phyloP scores from a whole-genome alignment of 2,113 vertebrate genomes.

The Oryzias javanicus region DNA sequence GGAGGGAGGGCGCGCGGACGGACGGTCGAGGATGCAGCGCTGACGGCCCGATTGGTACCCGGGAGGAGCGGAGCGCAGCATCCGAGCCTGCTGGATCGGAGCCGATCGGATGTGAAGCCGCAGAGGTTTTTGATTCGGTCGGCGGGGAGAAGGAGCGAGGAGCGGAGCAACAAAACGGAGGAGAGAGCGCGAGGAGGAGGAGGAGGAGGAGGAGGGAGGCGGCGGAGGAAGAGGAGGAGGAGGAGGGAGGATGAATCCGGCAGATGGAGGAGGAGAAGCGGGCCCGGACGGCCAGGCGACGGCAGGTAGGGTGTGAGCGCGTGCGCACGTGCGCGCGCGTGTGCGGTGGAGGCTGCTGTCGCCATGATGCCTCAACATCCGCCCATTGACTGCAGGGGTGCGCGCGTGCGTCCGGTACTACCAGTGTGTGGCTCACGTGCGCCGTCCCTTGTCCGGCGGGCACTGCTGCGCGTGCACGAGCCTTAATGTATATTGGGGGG shows the following conservation, averaged over 20 bases:
- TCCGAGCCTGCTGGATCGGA: conserved; percentile 28
- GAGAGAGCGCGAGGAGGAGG: conserved; percentile 44
- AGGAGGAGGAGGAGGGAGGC: conserved; percentile 49
- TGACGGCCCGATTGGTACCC: conserved; percentile 50
- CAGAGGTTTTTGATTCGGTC: conserved; percentile 54
- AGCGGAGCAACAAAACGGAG: conserved; percentile 51
- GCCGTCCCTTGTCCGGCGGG: conserved; percentile 3
- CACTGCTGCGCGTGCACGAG: conserved; percentile 16
- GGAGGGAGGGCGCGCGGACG: conserved; percentile 42
- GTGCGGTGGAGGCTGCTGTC: conserved; percentile 49
- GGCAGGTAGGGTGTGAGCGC: conserved; percentile 60
- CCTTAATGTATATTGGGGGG: conserved; percentile 25
- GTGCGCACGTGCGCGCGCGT: conserved; percentile 19
- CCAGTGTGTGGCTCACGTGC: conserved; percentile 24
- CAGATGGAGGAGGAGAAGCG: conserved; percentile 67
- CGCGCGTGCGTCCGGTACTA: conserved; percentile 15
- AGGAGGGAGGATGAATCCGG: conserved; percentile 63
- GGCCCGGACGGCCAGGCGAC: conserved; percentile 70
- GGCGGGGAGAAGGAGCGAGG: conserved; percentile 50
- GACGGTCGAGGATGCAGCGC: conserved; percentile 57
- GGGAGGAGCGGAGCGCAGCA: conserved; percentile 37
- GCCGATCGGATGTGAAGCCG: conserved; percentile 48
- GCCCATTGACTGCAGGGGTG: conserved; percentile 58
- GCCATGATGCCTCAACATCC: conserved; percentile 72
- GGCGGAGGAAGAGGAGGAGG: conserved; percentile 52